Base-by-base conservation (phyloP, 2,797 vertebrate genomes). In the Thaleichthys pacificus region DNA sequence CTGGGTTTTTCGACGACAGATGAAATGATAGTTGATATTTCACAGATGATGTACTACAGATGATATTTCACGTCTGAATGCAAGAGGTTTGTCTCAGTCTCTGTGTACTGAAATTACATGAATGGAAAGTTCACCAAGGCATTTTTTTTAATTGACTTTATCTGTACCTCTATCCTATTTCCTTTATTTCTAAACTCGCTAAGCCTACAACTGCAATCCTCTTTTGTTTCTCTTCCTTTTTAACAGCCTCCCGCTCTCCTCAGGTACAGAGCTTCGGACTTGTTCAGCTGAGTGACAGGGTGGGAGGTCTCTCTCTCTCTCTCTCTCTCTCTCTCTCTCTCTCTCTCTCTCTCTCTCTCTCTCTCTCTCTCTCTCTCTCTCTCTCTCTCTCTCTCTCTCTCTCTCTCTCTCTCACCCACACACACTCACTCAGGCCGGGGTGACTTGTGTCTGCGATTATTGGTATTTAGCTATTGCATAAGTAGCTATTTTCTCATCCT, bases 371-470 rank as follows among this genome's bases (percentile, higher is more conserved):
- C 51, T 69, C 38, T 17, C 35, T 66, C 35, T 35, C 60, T 47
- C 51, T 3, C 54, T 32, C 26, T 60, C 21, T 22, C 56, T 72
- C 70, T 64, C 73, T 64, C 61, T 76, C 70, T 77, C 68, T n/a
- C 24, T 35, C 28, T 66, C 35, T 35, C 60, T 49, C 51, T 61
- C 47, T 22, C 65, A 49, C 42, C 12, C 28, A 4, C 54, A 30
- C 24, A 69, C 68, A 66, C 74, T 63, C 67, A 73, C 71, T 77
- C 61, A 75, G 11, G n/a, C 12, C 22, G 38, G 11, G 68, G 72
- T 56, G 79, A 79, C 84, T 87, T 88, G 81, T 89, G 82, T 87
- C 82, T 85, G 81, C 68, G 77, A 90, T 90, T 85, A 88, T 88
- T 86, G 83, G 80, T 77, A 81, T 77, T 85, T 77, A 86, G 88